Conservation (phyloP, 2,113 vertebrate genomes). For the Tachysurus vachellii region DNA sequence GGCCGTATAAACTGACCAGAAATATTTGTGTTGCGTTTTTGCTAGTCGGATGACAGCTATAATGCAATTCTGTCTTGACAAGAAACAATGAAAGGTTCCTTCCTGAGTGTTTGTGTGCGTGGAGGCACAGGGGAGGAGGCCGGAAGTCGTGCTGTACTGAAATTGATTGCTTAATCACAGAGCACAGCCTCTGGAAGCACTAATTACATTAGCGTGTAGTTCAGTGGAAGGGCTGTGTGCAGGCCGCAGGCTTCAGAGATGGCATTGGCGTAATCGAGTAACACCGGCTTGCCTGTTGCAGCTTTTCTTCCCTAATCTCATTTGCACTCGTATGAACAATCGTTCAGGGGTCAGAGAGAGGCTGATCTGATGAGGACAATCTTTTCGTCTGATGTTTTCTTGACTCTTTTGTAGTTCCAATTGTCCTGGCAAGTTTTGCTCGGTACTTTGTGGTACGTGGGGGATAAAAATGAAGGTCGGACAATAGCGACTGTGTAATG, state of each 20-base stretch:
- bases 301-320: slow-evolving; percentile 32
- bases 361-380: slow-evolving; percentile 33
- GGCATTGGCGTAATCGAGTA: slow-evolving; percentile 44
- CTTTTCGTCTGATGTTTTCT: background rate
- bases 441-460: background rate
- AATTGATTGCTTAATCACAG: slow-evolving; percentile 58
- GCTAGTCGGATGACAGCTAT: background rate
- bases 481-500: background rate
- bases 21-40: background rate
- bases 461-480: background rate
- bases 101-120: background rate
- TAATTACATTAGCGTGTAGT: slow-evolving; percentile 54
- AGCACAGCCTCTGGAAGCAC: slow-evolving; percentile 44
- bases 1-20: too few species aligned
- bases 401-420: background rate
- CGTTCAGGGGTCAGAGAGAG: slow-evolving; percentile 41
- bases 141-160: slow-evolving; percentile 38
- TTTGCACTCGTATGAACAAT: slow-evolving; percentile 37
- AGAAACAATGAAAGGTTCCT: background rate
- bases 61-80: slow-evolving; percentile 20
- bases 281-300: slow-evolving; percentile 40
- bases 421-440: background rate
- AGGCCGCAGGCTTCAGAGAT: slow-evolving; percentile 31
- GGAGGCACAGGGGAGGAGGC: slow-evolving; percentile 28
- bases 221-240: slow-evolving; percentile 37